Evolutionary conservation across 2,888 invertebrate species (phyloP).

Genomic region (Mechanitis messenoides): DNA sequence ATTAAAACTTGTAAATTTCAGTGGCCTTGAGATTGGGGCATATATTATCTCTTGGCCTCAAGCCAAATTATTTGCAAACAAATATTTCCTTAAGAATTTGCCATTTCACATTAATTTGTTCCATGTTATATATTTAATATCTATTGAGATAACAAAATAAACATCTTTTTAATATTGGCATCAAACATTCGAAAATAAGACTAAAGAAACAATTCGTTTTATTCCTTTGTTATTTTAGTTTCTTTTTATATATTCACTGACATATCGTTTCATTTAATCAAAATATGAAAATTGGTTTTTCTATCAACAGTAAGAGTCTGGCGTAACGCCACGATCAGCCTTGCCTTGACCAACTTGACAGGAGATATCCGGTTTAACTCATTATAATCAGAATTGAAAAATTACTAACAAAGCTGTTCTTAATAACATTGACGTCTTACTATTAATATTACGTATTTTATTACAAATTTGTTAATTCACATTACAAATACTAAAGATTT

Average conservation of each 20-base stretch:
- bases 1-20: constrained; percentile 38
- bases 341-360: constrained; percentile 71
- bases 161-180: too few species aligned
- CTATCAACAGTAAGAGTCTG: constrained; percentile 51
- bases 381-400: constrained; percentile 51
- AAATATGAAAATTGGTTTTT: constrained; percentile 56
- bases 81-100: constrained; percentile 43
- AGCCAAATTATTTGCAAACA: constrained; percentile 57
- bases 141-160: too few species aligned
- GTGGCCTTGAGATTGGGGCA: constrained; percentile 56
- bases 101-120: background rate
- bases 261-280: constrained; percentile 38
- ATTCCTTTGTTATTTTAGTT: background rate
- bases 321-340: constrained; percentile 54
- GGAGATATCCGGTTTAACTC: constrained; percentile 47
- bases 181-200: too few species aligned
- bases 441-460: too few species aligned
- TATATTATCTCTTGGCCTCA: constrained; percentile 49
- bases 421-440: background rate
- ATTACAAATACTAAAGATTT: too few species aligned
- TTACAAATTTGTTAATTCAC: too few species aligned
- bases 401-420: constrained; percentile 20
- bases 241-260: too few species aligned
- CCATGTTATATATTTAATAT: too few species aligned
- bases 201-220: too few species aligned